phyloP scores from a whole-genome alignment of 1,140 invertebrate genomes.

The Pogonomyrmex californicus region DNA sequence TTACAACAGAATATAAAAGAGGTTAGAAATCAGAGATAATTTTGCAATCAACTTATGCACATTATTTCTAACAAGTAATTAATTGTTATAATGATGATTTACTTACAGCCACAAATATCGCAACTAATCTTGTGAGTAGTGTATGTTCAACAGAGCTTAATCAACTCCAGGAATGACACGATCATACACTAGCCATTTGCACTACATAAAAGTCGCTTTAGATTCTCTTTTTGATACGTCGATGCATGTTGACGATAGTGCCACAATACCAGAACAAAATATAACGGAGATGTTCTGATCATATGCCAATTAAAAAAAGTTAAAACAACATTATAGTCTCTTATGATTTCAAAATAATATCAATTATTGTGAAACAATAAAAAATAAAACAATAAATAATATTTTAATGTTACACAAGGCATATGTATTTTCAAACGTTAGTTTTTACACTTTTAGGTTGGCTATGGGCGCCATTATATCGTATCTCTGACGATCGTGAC shows the following conservation, averaged over 20 bases:
- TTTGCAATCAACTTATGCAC: background rate
- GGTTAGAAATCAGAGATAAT: slow-evolving; percentile 4
- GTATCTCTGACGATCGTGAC: background rate
- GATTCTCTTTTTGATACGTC: slow-evolving; percentile 1
- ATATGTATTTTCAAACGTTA: background rate
- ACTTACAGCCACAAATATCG: slow-evolving; percentile 20
- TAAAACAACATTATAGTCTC: background rate
- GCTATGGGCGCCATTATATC: background rate
- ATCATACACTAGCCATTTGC: slow-evolving; percentile 11
- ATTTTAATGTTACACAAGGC: background rate
- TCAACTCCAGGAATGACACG: background rate
- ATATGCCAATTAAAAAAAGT: background rate
- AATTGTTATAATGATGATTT: background rate
- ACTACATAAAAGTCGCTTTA: slow-evolving; percentile 40
- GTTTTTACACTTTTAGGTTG: slow-evolving; percentile 17
- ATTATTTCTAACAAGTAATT: background rate
- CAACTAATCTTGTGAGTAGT: background rate
- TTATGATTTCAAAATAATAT: background rate
- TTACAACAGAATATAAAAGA: background rate
- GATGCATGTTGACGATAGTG: background rate
- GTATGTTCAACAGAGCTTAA: background rate
- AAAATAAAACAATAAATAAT: background rate
- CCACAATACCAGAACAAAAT: slow-evolving; percentile 37
- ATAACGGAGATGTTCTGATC: background rate
- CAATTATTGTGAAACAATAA: background rate